Evolutionary conservation across 2,888 invertebrate species (phyloP).

Genomic region (Caenorhabditis afra): DNA sequence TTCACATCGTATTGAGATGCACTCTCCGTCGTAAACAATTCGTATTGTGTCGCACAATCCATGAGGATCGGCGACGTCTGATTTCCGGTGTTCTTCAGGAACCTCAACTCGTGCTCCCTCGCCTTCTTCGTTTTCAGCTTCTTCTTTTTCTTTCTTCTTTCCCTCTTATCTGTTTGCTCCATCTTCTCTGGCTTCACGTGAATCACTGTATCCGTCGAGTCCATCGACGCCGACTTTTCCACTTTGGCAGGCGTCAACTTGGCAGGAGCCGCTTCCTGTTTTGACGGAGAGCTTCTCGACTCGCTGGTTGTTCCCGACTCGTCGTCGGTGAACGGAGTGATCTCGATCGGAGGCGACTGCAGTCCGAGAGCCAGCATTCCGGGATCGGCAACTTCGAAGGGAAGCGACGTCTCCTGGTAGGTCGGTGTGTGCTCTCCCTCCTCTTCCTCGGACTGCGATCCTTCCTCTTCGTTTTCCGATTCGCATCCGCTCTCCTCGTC

Average conservation of each 20-base stretch:
- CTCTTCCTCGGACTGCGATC: constrained; percentile 12
- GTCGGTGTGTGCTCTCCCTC: background rate
- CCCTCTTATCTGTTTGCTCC: constrained; percentile 29
- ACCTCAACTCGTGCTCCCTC: constrained; percentile 55
- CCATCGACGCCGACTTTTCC: constrained; percentile 61
- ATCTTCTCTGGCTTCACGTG: constrained; percentile 45
- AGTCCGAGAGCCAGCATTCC: constrained; percentile 32
- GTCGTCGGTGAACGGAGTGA: constrained; percentile 51
- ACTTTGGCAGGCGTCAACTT: constrained; percentile 29
- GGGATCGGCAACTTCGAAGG: constrained; percentile 40
- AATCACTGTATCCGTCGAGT: constrained; percentile 63
- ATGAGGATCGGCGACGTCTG: constrained; percentile 34
- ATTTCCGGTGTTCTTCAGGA: constrained; percentile 64
- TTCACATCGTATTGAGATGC: constrained; percentile 47
- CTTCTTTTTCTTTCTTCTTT: constrained; percentile 45
- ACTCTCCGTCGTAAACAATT: constrained; percentile 33
- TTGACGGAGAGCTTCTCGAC: constrained; percentile 30
- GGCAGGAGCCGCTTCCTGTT: background rate
- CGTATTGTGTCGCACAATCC: constrained; percentile 51
- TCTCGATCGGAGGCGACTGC: constrained; percentile 54
- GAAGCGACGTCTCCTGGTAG: constrained; percentile 33
- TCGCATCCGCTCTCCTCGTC: constrained; percentile 45
- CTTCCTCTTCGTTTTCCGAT: constrained; percentile 34
- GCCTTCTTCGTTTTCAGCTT: constrained; percentile 27
- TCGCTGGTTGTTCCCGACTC: constrained; percentile 40